These are phyloP conservation scores for Crenichthys baileyi DNA, from an alignment of 2,797 vertebrate genomes.

Conservation along the genomic window DNA sequence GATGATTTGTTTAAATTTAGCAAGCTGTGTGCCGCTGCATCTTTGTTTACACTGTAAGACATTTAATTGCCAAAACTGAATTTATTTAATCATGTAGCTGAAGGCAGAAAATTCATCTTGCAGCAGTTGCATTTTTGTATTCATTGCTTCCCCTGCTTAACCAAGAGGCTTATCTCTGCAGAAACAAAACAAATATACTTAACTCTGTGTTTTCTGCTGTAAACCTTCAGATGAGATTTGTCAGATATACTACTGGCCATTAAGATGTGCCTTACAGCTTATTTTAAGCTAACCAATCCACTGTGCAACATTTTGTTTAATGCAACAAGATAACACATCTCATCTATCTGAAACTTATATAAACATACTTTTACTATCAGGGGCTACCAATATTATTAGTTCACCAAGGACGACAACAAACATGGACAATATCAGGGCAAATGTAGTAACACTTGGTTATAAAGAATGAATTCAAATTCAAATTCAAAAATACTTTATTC, in stretches of 20 bases:
- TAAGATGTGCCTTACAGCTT: neutral
- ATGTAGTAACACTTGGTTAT: neutral
- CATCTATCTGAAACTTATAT: neutral
- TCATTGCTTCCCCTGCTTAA: neutral
- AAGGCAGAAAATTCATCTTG: constrained; percentile 1
- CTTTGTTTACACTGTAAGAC: constrained; percentile 31
- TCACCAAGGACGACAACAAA: neutral
- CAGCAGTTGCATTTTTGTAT: neutral
- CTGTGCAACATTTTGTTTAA: neutral
- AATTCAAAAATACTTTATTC: too few relatives aligned
- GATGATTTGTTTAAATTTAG: constrained; percentile 32
- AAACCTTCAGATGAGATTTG: neutral
- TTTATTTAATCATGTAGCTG: constrained; percentile 10
- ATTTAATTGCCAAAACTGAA: constrained; percentile 34
- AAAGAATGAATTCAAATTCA: neutral
- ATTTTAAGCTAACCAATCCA: neutral
- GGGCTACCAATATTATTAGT: neutral
- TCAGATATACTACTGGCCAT: neutral
- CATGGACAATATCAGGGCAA: neutral
- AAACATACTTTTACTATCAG: neutral
- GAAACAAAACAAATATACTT: neutral
- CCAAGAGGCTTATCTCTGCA: neutral
- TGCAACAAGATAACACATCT: neutral
- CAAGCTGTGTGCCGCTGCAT: constrained; percentile 22
- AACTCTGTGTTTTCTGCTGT: neutral